Evolutionary conservation across 1,140 invertebrate species (phyloP).

Genomic region (Steinernema feltiae): DNA sequence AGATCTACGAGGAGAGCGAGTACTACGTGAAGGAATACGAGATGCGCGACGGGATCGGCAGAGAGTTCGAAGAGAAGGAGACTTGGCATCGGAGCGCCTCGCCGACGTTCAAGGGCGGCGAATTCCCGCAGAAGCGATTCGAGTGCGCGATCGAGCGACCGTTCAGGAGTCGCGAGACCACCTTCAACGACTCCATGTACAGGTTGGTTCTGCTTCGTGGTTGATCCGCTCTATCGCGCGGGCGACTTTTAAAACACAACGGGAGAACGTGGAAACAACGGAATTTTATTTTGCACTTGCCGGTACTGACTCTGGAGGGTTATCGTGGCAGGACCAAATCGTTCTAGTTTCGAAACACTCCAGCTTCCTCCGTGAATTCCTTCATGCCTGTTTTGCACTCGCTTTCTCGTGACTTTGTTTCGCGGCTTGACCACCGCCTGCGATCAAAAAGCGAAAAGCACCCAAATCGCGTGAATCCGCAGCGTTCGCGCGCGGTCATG

Average conservation of each 20-base stretch:
- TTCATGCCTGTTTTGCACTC: no score
- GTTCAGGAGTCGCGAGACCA: neutral
- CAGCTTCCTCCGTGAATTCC: no score
- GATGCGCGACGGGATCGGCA: neutral
- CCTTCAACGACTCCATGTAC: neutral
- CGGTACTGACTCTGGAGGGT: no score
- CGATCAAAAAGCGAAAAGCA: no score
- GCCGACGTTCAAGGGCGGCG: neutral
- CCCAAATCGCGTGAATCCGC: neutral
- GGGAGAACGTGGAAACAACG: no score
- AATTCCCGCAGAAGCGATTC: neutral
- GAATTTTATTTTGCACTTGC: no score
- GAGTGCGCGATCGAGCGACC: neutral
- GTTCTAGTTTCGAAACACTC: no score
- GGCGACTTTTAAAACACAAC: no score
- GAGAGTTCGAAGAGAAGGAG: neutral
- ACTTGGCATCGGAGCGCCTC: neutral
- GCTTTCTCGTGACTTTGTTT: no score
- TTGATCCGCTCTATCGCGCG: no score
- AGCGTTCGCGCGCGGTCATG: neutral
- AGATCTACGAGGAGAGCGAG: constrained; percentile 8
- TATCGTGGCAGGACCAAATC: no score
- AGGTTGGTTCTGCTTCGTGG: neutral
- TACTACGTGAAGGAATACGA: constrained; percentile 8
- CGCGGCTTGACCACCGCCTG: no score